Base-by-base conservation (phyloP, 2,113 vertebrate species). In the Stomatorhinus ivindoensis region DNA sequence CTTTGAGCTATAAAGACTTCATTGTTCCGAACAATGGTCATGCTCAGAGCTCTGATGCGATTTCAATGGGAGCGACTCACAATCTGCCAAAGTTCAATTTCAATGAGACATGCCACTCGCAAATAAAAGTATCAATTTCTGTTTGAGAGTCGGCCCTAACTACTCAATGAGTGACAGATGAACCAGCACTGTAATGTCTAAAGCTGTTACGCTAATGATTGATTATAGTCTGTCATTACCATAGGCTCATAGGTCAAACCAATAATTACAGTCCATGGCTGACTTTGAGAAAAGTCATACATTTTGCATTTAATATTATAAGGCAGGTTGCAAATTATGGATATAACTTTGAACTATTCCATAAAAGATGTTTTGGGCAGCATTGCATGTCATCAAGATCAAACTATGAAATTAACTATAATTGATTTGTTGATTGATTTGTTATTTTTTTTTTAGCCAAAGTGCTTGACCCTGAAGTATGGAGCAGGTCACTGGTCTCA, bases 111-210 rank as follows among this genome's bases (percentile, higher is more conserved):
- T 24, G 44, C 82, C 39, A 24, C 82, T 24, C 24, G 3, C 44
- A 24, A 46, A 84, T 84, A 84, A 84, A 84, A 84, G 44, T 84
- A 84, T 84, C 82, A 84, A 47, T 84, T 84, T 84, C 82, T 24
- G 82, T 46, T 44, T 83, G 35, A 83, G 39, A 24, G 80, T n/a
- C 21, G 9, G 21, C 80, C 39, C 47, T 84, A 84, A 84, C 82
- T 84, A 84, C 15, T 46, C 24, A 42, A 39, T 84, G 82, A 84
- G 44, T 84, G 82, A 84, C 82, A 47, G 82, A 84, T 47, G 42
- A 47, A 44, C 82, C 42, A 0, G 42, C 24, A n/a, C 44, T 10
- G 39, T 84, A 84, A 84, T 46, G 24, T 47, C 80, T 84, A 42
- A 42, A 47, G 47, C 80, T 84, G 80, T 24, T 84, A 7, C 44